Percentiles rank a stretch among this genome's conserved stretches.
phyloP scores from a whole-genome alignment of 2,797 vertebrate genomes.

The Mionectes olivaceus region DNA sequence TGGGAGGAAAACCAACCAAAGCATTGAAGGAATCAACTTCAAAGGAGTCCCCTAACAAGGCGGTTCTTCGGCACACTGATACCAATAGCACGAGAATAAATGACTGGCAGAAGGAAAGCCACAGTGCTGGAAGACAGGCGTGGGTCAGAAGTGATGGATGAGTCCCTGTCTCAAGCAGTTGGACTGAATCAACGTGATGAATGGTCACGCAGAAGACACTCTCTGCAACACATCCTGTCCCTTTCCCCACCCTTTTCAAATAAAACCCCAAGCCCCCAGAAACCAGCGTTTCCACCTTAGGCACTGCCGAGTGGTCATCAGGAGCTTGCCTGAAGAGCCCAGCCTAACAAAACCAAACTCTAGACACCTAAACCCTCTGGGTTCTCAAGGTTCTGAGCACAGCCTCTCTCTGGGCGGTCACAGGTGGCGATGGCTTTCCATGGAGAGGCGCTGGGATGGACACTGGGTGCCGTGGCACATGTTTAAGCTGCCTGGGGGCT shows the following conservation, averaged over 20 bases:
- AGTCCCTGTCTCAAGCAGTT: neutral
- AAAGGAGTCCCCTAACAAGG: constrained; percentile 47
- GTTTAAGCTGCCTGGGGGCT: constrained; percentile 25
- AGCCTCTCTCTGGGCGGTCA: neutral
- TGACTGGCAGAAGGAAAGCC: constrained; percentile 20
- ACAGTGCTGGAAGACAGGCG: constrained; percentile 15
- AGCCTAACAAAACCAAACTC: neutral
- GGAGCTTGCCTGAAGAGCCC: neutral
- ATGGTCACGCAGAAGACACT: constrained; percentile 5
- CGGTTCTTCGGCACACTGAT: neutral
- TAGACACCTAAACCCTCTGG: neutral
- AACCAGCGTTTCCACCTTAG: neutral
- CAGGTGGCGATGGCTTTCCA: neutral
- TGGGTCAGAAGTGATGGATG: constrained; percentile 23
- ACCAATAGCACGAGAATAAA: constrained; percentile 38
- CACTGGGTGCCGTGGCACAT: neutral
- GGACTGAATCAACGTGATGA: neutral
- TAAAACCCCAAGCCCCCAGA: neutral
- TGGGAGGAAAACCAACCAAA: constrained; percentile 69
- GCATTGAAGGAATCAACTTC: constrained; percentile 38
- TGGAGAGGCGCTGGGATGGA: neutral
- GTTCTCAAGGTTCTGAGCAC: neutral
- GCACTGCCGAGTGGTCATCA: neutral
- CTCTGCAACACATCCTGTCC: neutral
- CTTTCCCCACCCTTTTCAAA: constrained; percentile 49